phyloP scores from a whole-genome alignment of 1,140 invertebrate genomes.

The Sarcophaga bullata region DNA sequence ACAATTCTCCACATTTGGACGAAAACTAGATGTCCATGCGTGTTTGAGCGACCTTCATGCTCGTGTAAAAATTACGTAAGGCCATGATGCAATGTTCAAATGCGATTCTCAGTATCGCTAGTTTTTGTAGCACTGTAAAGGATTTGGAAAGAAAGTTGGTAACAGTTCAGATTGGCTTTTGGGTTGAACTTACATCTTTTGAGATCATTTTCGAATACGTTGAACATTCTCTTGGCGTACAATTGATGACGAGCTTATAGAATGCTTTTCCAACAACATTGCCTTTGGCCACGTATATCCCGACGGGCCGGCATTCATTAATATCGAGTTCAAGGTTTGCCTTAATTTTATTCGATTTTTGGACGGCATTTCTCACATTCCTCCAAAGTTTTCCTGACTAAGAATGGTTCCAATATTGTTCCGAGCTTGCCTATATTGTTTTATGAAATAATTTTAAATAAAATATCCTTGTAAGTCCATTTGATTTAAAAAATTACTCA shows the following conservation, averaged over 20 bases:
- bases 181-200: conserved; percentile 67
- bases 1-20: conserved; percentile 78
- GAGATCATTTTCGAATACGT: conserved; percentile 75
- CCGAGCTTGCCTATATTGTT: conserved; percentile 73
- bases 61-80: conserved; percentile 74
- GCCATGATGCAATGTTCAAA: conserved; percentile 71
- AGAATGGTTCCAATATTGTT: conserved; percentile 78
- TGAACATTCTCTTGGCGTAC: conserved; percentile 74
- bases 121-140: conserved; percentile 70
- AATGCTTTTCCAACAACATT: conserved; percentile 75
- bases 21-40: conserved; percentile 73
- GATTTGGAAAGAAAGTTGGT: background rate
- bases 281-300: conserved; percentile 79
- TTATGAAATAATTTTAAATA: background rate
- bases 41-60: conserved; percentile 82
- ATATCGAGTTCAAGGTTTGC: conserved; percentile 70
- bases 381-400: conserved; percentile 72
- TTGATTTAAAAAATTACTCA: conserved; percentile 66
- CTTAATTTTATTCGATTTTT: conserved; percentile 72
- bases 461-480: background rate
- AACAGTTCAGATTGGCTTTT: background rate
- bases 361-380: conserved; percentile 70
- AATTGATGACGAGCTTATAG: conserved; percentile 72
- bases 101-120: conserved; percentile 77
- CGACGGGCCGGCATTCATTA: conserved; percentile 73